Conservation (phyloP, 2,797 vertebrate species). For the Amazona finschi region DNA sequence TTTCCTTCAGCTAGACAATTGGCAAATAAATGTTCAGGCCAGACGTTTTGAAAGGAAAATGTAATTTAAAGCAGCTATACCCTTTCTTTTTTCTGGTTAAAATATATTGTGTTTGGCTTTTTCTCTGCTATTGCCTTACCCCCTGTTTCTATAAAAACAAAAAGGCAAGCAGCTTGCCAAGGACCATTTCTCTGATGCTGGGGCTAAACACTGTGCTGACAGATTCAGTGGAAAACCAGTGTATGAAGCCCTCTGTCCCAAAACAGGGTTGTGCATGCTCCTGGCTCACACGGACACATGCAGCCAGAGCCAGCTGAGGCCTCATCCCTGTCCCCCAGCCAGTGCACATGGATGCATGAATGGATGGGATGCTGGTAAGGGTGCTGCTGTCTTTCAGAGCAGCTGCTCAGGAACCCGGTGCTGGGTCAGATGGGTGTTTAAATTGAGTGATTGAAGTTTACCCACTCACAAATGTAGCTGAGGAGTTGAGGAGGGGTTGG, state of each 20-base stretch:
- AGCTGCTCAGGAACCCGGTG: background rate
- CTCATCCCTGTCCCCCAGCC: background rate
- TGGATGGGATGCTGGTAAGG: background rate
- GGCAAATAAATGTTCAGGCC: background rate
- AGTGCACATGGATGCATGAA: fast-evolving
- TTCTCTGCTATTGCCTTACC: background rate
- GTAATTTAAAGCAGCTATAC: background rate
- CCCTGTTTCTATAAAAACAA: background rate
- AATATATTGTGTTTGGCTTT: background rate
- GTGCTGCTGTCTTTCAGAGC: background rate
- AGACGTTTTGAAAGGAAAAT: background rate
- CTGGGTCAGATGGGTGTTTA: fast-evolving
- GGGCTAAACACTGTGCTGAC: background rate
- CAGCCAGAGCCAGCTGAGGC: fast-evolving
- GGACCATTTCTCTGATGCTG: fast-evolving
- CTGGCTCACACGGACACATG: fast-evolving
- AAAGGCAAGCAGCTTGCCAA: background rate
- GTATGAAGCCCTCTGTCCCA: background rate
- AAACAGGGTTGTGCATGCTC: background rate
- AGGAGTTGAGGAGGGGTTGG: background rate
- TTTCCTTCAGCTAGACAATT: background rate
- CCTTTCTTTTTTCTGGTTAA: background rate
- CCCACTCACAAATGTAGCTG: fast-evolving
- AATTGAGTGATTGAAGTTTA: background rate
- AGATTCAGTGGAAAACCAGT: background rate